Conservation (phyloP, 1,140 invertebrate genomes). For the Drosophila malerkotliana region DNA sequence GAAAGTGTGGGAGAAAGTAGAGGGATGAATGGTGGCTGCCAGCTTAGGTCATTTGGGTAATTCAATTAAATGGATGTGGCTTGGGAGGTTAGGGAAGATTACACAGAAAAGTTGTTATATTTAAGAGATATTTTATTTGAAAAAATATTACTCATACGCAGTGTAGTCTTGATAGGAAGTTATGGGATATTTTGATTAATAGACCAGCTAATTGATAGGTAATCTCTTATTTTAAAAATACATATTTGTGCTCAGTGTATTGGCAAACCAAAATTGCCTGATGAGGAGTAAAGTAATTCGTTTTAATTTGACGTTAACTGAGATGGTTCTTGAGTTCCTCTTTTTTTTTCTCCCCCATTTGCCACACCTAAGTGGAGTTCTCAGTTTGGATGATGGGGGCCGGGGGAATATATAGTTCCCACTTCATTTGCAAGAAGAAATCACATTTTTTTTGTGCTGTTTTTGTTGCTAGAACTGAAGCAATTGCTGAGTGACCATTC, state of each 20-base stretch:
- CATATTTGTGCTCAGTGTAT: neutral
- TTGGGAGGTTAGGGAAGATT: neutral
- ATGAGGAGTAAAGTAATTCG: neutral
- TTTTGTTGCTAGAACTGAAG: neutral
- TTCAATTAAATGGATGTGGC: conserved; percentile 52
- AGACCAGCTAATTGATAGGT: too few species aligned
- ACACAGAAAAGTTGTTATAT: neutral
- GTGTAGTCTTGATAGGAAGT: neutral
- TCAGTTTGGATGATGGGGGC: neutral
- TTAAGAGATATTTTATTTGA: neutral
- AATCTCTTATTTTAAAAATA: too few species aligned
- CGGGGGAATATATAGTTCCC: neutral
- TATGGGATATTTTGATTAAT: too few species aligned
- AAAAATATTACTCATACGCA: neutral
- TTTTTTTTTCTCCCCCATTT: too few species aligned
- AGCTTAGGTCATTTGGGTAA: conserved; percentile 45
- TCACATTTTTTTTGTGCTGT: neutral
- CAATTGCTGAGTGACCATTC: conserved; percentile 4
- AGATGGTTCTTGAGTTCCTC: neutral
- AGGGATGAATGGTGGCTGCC: neutral
- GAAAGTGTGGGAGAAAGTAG: neutral
- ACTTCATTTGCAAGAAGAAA: neutral
- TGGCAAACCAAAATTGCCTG: neutral
- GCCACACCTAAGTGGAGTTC: too few species aligned
- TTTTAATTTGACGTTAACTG: conserved; percentile 1